These are phyloP conservation scores for Thelaira solivaga DNA, from an alignment of 2,888 invertebrate species.

Conservation along the genomic window DNA sequence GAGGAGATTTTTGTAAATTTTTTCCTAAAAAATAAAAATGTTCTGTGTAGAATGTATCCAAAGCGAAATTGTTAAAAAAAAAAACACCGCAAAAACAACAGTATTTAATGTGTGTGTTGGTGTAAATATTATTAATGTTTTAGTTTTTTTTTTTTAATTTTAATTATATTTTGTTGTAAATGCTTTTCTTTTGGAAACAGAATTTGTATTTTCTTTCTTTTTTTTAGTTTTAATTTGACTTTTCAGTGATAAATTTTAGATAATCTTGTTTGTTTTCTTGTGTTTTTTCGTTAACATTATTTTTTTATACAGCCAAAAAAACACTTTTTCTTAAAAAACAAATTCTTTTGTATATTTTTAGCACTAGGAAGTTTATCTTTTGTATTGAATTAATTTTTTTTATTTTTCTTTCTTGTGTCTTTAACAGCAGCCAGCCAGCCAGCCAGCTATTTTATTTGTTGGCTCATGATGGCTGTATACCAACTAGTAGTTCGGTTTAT, in stretches of 20 bases:
- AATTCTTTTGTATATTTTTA: constrained; percentile 43
- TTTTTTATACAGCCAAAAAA: background rate
- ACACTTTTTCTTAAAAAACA: constrained; percentile 23
- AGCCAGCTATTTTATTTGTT: too few relatives aligned
- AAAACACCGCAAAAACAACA: too few relatives aligned
- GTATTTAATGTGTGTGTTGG: too few relatives aligned
- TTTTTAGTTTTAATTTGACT: too few relatives aligned
- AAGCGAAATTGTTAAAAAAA: background rate
- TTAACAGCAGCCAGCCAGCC: constrained; percentile 25
- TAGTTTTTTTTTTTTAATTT: background rate
- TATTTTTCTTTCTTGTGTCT: background rate
- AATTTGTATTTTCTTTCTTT: background rate
- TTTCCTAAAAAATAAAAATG: background rate
- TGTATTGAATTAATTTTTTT: constrained; percentile 2
- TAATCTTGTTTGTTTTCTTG: background rate
- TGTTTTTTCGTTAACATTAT: background rate
- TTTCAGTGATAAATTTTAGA: constrained; percentile 6
- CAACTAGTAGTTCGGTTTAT: constrained; percentile 42
- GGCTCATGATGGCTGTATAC: constrained; percentile 36
- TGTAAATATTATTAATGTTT: background rate
- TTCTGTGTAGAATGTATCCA: constrained; percentile 28
- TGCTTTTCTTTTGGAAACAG: constrained; percentile 12
- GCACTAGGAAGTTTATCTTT: constrained; percentile 54
- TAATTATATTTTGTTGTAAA: background rate
- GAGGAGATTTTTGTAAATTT: constrained; percentile 7